Evolutionary conservation across 2,888 invertebrate genomes (phyloP), one percentile per base, ranked within the genome.

Genomic region (Pemphredon lugubris): DNA sequence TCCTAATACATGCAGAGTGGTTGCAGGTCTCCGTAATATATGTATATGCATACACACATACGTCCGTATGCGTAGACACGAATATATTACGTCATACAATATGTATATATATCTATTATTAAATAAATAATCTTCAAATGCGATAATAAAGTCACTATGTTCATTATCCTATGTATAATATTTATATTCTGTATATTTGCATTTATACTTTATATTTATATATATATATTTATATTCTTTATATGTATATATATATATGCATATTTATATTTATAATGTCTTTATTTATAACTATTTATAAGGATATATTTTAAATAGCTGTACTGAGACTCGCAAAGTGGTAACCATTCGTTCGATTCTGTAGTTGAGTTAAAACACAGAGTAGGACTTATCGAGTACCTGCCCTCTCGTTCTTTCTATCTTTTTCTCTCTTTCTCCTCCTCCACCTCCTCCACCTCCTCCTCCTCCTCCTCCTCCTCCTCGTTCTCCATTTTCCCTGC

Each of bases 111-210:
- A 70, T 77, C 63, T 72, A 72, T 86, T 84, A 85, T 88, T 88
- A 88, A 88, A 89, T 89, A 89, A 89, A 89, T 88, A 89, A 89
- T 88, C 87, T 88, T 86, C 83, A 87, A 82, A 89, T 88, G 86
- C 83, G 81, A 87, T 89, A 88, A 88, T 89, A 89, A 89, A 87
- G 85, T 83, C 81, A 84, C 83, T 82, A 79, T 82, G 70, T 84
- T 71, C 80, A 78, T 76, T 65, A 78, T 72, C 81, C 75, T 84
- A 86, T 85, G 77, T 84, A 84, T 75, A 75, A 76, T 74, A 81
- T 79, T 74, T 79, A 83, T 77, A 77, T 75, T 80, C 77, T 75
- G 64, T 81, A 77, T 81, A 76, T 78, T 75, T 73, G 51, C 57
- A 74, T 78, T 66, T 72, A 74, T 74, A 72, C 73, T 64, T 75